Percentiles rank a stretch among this genome's conserved stretches.
Evolutionary conservation across 2,113 vertebrate genomes (phyloP).

Genomic region (Saiga tatarica): DNA sequence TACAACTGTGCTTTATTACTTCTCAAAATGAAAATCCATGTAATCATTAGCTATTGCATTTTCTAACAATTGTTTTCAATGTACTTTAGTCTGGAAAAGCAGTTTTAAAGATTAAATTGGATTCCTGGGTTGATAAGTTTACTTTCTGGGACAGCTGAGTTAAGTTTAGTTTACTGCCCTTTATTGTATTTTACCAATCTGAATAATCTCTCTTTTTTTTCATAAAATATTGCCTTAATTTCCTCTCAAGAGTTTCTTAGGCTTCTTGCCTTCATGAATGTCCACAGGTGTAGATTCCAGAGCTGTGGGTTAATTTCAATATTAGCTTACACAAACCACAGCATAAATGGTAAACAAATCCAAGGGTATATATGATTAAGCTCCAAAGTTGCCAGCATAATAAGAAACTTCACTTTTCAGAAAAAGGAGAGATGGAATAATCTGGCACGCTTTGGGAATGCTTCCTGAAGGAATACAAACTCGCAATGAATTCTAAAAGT

Average conservation of each 20-base stretch:
- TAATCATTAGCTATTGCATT: neutral
- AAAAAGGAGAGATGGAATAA: neutral
- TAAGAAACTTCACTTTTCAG: neutral
- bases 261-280: neutral
- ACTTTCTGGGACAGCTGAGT: neutral
- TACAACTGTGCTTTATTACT: neutral
- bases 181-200: conserved; percentile 7
- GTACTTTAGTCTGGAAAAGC: conserved; percentile 24
- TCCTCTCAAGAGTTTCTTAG: neutral
- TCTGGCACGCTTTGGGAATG: neutral
- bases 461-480: neutral
- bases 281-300: neutral
- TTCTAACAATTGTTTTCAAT: conserved; percentile 15
- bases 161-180: neutral
- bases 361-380: neutral
- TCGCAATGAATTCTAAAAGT: neutral
- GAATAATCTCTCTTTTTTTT: neutral
- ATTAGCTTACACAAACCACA: neutral
- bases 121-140: conserved; percentile 30
- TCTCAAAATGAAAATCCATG: conserved; percentile 11
- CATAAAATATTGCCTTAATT: neutral
- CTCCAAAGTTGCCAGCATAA: neutral
- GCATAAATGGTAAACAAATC: neutral
- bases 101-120: conserved; percentile 13
- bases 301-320: neutral